Evolutionary conservation across 2,888 invertebrate species (phyloP).

Genomic region (Pycnomerus fuliginosus): DNA sequence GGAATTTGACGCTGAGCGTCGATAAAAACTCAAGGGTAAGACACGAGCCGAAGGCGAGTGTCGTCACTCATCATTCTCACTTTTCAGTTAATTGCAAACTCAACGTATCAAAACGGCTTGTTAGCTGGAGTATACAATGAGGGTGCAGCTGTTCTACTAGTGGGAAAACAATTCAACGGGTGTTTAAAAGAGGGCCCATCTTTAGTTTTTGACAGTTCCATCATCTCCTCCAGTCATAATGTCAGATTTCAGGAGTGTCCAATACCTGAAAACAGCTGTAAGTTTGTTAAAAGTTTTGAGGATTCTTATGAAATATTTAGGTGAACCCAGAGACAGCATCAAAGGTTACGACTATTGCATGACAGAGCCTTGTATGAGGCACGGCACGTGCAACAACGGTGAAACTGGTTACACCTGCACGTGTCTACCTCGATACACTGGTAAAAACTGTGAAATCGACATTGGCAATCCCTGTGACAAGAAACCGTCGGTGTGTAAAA

Average conservation of each 20-base stretch:
- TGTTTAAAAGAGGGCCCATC: constrained; percentile 87
- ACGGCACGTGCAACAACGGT: constrained; percentile 76
- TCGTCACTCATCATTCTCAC: too few species aligned
- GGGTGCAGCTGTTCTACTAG: constrained; percentile 71
- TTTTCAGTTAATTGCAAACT: constrained; percentile 71
- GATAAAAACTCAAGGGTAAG: constrained; percentile 59
- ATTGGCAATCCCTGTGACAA: constrained; percentile 69
- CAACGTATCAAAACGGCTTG: constrained; percentile 74
- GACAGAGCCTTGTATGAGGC: constrained; percentile 80
- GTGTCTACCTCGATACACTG: constrained; percentile 80
- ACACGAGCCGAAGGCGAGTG: too few species aligned
- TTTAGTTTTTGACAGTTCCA: constrained; percentile 69
- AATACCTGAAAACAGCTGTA: constrained; percentile 70
- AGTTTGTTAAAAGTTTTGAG: too few species aligned
- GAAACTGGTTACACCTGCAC: constrained; percentile 80
- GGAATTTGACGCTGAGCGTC: constrained; percentile 59
- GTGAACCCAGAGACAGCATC: constrained; percentile 57
- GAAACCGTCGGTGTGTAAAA: constrained; percentile 65
- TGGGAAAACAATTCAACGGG: constrained; percentile 80
- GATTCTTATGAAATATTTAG: too few species aligned
- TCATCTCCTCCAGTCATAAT: constrained; percentile 62
- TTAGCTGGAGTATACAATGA: constrained; percentile 69
- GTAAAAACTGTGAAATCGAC: constrained; percentile 85
- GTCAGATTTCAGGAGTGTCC: constrained; percentile 78
- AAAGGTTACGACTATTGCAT: constrained; percentile 63